Percentiles rank a stretch among this genome's conserved stretches.
phyloP scores from a whole-genome alignment of 1,140 invertebrate genomes.

The Lineus longissimus region DNA sequence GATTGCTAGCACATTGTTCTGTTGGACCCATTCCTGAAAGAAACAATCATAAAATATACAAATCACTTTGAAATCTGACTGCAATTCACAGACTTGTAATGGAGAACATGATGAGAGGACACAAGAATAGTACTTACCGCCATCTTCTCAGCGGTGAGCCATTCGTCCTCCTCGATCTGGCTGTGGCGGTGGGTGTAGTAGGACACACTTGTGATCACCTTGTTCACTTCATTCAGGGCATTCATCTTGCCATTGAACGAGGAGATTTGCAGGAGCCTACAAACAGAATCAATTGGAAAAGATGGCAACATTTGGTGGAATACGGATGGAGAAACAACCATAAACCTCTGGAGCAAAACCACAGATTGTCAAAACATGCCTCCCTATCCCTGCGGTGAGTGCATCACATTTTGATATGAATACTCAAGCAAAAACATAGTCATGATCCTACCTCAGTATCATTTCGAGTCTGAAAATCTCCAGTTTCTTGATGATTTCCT shows the following conservation, averaged over 20 bases:
- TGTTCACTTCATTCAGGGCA: slow-evolving; percentile 97
- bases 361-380: too few species aligned
- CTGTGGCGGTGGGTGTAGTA: slow-evolving; percentile 64
- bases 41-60: too few species aligned
- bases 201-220: slow-evolving; percentile 86
- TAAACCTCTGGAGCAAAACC: too few species aligned
- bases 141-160: slow-evolving; percentile 88
- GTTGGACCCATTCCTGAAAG: slow-evolving; percentile 87
- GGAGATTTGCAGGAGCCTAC: slow-evolving; percentile 87
- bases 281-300: too few species aligned
- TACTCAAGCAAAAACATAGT: slow-evolving; percentile 7
- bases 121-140: slow-evolving; percentile 67
- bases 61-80: too few species aligned
- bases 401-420: too few species aligned
- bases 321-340: not conserved
- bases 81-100: too few species aligned
- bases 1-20: slow-evolving; percentile 93
- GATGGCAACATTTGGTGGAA: too few species aligned
- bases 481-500: slow-evolving; percentile 80
- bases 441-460: slow-evolving; percentile 67
- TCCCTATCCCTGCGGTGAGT: not conserved
- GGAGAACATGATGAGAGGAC: not conserved
- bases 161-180: slow-evolving; percentile 78
- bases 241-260: slow-evolving; percentile 99
- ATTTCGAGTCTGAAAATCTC: slow-evolving; percentile 96